These are phyloP conservation scores for Habrosyne pyritoides DNA, from an alignment of 2,888 invertebrate genomes.

Conservation along the genomic window DNA sequence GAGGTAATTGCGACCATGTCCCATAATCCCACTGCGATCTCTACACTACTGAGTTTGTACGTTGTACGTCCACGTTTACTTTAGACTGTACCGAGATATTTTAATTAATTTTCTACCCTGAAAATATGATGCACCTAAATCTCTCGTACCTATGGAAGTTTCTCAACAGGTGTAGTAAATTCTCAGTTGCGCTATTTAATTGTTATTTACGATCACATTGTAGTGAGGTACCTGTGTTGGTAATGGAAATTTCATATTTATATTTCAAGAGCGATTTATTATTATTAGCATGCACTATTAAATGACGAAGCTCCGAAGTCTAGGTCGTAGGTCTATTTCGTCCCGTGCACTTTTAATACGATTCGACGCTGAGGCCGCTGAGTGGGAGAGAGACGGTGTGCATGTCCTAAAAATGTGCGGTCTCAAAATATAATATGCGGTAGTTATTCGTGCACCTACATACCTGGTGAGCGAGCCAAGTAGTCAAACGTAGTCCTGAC, in stretches of 20 bases:
- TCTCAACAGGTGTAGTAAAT: conserved; percentile 44
- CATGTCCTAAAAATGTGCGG: conserved; percentile 58
- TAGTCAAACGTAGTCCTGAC: conserved; percentile 60
- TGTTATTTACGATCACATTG: conserved; percentile 40
- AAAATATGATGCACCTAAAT: conserved; percentile 41
- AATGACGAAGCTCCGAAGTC: conserved; percentile 18
- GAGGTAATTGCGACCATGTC: conserved; percentile 49
- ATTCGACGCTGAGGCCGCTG: conserved; percentile 26
- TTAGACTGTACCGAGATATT: conserved; percentile 15
- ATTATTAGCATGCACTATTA: conserved; percentile 25
- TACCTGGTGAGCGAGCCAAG: conserved; percentile 68
- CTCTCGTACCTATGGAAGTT: conserved; percentile 31
- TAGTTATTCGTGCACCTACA: conserved; percentile 61
- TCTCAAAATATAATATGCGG: conserved; percentile 72
- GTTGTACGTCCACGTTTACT: conserved; percentile 6
- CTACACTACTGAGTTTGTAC: neutral
- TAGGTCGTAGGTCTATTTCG: neutral
- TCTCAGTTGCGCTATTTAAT: conserved; percentile 36
- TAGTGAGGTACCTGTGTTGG: conserved; percentile 24
- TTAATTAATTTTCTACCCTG: conserved; percentile 17
- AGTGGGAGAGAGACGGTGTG: conserved; percentile 48
- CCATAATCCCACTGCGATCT: conserved; percentile 26
- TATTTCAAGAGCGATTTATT: conserved; percentile 34
- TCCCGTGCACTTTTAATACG: conserved; percentile 6
- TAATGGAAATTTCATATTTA: conserved; percentile 46